Percentiles rank a stretch among this genome's conserved stretches.
These are phyloP conservation scores for Taxidea taxus DNA, from an alignment of 2,113 vertebrate species.

Conservation along the genomic window DNA sequence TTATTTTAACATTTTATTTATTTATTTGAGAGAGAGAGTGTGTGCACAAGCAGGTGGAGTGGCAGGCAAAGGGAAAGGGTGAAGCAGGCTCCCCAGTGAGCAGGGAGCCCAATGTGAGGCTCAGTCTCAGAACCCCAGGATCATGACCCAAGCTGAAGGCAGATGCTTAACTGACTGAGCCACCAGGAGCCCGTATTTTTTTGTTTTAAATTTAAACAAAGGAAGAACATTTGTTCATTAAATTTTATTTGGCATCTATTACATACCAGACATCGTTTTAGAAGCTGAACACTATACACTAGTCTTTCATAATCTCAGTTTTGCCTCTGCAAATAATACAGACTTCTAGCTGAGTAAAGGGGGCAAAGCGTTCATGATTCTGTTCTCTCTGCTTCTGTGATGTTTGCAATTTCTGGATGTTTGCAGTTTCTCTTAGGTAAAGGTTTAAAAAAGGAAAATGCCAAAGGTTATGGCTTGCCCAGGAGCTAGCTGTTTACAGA, in stretches of 20 bases:
- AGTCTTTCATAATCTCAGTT: background rate
- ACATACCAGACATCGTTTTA: background rate
- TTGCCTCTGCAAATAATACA: background rate
- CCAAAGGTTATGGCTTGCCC: background rate
- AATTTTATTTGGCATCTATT: background rate
- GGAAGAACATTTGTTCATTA: background rate
- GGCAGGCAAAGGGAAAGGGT: no score
- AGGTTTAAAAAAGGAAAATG: background rate
- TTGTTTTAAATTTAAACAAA: conserved; percentile 27
- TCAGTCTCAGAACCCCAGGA: no score
- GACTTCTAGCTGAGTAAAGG: background rate
- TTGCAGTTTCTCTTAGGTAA: background rate
- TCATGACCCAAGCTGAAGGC: no score
- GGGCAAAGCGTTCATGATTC: background rate
- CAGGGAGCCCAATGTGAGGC: no score
- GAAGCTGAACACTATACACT: background rate
- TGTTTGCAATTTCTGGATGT: background rate
- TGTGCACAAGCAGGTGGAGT: no score
- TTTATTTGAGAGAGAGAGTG: no score
- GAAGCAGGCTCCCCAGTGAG: no score
- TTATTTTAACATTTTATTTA: no score
- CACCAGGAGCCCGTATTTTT: no score
- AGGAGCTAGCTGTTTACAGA: background rate
- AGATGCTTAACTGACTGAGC: no score
- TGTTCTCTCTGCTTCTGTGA: background rate